Base-by-base conservation (phyloP, 2,888 invertebrate genomes). In the Dynastes grantii region DNA sequence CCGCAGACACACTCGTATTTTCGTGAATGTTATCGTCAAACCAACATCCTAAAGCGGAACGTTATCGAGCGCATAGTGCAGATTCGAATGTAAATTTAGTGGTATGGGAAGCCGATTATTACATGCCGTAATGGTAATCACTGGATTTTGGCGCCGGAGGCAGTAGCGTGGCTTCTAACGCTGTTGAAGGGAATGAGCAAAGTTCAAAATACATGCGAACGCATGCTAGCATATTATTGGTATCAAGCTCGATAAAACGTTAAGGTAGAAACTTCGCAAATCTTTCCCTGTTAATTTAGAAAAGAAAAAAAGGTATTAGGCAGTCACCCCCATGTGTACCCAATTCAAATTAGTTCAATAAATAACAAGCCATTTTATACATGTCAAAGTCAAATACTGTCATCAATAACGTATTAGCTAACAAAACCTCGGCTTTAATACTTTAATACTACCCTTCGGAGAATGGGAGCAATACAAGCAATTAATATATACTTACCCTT, bases 31-130 rank as follows among this genome's bases (percentile, higher is more conserved):
- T 75, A 75, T 75, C 63, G 27, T n/a, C 45, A 11, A 9, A 45
- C 61, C 73, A 27, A 75, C 49, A 27, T 13, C 61, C 73, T 61
- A 22, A 22, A 75, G 45, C 61, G 27, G 45, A 63, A 75, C 45
- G 61, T 75, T 75, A 63, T 75, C 45, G 61, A 61, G 45, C 45
- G 61, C 45, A 49, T 61, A 75, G 63, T 45, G 32, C 58, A 75
- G 63, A 45, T 61, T 75, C 61, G 45, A 63, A 75, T 75, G 73
- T 75, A 75, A 49, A 63, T 61, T 61, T 75, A 61, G 61, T 63
- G 73, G 27, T 29, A 63, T 75, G 63, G 73, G 73, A 75, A 75
- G 61, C 73, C 63, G 73, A 75, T 75, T 75, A 75, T 75, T 75
- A 75, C 73, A 75, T 75, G 63, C 22, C 22, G 45, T 75, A 75